phyloP scores from a whole-genome alignment of 2,797 vertebrate species.

The Cirrhinus molitorella region DNA sequence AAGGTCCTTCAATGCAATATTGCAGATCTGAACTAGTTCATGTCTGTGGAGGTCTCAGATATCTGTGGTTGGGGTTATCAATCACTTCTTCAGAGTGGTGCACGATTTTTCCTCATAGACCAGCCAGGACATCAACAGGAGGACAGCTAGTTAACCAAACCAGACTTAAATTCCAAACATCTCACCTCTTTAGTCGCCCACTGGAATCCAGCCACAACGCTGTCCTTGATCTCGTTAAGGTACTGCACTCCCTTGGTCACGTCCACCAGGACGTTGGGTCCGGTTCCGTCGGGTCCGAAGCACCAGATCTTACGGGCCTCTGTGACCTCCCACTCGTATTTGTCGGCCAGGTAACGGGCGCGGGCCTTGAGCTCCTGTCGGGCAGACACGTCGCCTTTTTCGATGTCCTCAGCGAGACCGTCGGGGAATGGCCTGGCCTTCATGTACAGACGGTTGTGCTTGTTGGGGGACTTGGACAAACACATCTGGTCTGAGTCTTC shows the following conservation, averaged over 20 bases:
- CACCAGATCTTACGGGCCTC: slow-evolving; percentile 98
- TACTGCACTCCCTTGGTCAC: slow-evolving; percentile 98
- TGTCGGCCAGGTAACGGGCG: slow-evolving; percentile 90
- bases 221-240: slow-evolving; percentile 98
- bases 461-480: slow-evolving; percentile 95
- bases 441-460: slow-evolving; percentile 97
- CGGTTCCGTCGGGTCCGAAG: slow-evolving; percentile 92
- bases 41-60: slow-evolving; percentile 58
- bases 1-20: neutral
- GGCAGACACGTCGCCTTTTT: slow-evolving; percentile 86
- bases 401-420: slow-evolving; percentile 91
- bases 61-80: slow-evolving; percentile 32
- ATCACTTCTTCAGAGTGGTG: slow-evolving; percentile 65
- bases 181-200: slow-evolving; percentile 95
- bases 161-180: accelerated
- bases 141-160: neutral
- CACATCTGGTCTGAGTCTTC: slow-evolving; percentile 83
- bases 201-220: slow-evolving; percentile 96
- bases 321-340: slow-evolving; percentile 90
- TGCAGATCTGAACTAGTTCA: accelerated
- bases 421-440: slow-evolving; percentile 88
- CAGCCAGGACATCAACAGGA: neutral
- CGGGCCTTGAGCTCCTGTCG: slow-evolving; percentile 90
- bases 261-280: slow-evolving; percentile 92
- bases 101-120: slow-evolving; percentile 65